Conservation (phyloP, 2,113 vertebrate species). For the Actenoides hombroni region DNA sequence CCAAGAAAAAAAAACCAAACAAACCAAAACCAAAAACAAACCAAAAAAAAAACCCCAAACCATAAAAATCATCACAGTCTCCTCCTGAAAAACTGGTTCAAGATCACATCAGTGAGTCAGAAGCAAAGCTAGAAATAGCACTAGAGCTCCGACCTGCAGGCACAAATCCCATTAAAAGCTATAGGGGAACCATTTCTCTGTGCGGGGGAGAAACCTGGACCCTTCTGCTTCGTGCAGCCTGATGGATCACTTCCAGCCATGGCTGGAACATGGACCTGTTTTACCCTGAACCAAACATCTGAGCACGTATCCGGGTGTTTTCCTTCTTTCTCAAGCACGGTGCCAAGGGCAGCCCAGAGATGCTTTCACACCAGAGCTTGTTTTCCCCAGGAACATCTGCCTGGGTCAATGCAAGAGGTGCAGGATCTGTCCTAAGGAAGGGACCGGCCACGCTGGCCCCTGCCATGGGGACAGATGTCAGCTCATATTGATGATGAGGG, state of each 20-base stretch:
- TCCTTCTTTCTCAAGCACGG: not conserved
- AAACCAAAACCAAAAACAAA: not conserved
- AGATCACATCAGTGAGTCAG: slow-evolving; percentile 66
- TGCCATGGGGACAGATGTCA: not conserved
- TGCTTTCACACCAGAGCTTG: rapidly evolving
- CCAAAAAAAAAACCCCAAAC: not conserved
- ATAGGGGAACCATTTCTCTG: not conserved
- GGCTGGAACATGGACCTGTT: not conserved
- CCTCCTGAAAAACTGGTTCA: slow-evolving; percentile 64
- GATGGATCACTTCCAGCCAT: rapidly evolving
- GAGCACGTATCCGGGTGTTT: rapidly evolving
- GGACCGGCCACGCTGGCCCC: not conserved
- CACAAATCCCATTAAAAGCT: slow-evolving; percentile 55
- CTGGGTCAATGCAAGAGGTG: not conserved
- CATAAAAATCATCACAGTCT: not conserved
- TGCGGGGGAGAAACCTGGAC: not conserved
- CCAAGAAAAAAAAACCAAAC: not conserved
- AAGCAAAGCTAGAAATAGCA: slow-evolving; percentile 65
- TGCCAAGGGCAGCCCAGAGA: not conserved
- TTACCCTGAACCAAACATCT: not conserved
- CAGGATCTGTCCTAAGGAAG: not conserved
- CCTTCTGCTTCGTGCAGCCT: not conserved
- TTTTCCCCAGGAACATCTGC: not conserved
- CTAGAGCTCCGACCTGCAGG: slow-evolving; percentile 62
- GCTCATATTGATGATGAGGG: not conserved